A percentile compares a stretch with the other conserved stretches of the same genome.
phyloP scores from a whole-genome alignment of 1,140 invertebrate genomes.

The Hyles vespertilio region DNA sequence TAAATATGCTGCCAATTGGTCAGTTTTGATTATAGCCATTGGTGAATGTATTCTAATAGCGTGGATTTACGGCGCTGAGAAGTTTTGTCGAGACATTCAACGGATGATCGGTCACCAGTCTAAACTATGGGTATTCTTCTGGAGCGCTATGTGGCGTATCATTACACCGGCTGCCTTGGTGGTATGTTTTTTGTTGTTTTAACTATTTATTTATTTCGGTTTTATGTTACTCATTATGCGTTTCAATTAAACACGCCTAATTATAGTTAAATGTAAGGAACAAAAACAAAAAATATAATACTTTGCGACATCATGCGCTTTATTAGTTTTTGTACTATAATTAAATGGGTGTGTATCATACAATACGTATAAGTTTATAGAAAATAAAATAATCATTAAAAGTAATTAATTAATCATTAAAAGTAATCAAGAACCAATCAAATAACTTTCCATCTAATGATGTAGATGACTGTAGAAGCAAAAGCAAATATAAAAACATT shows the following conservation, averaged over 20 bases:
- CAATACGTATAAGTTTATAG: no score
- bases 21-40: constrained; percentile 88
- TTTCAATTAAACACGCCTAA: no score
- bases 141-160: constrained; percentile 88
- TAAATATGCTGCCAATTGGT: constrained; percentile 91
- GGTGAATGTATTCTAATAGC: constrained; percentile 86
- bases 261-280: no score
- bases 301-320: no score
- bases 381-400: no score
- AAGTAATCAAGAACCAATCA: no score
- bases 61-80: constrained; percentile 89
- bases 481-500: background rate
- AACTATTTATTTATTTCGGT: no score
- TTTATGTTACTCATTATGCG: no score
- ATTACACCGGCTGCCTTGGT: constrained; percentile 86
- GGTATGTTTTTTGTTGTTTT: constrained; percentile 43
- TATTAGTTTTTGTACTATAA: no score
- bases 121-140: constrained; percentile 83
- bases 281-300: no score
- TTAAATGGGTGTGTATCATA: no score
- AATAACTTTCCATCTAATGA: background rate
- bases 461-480: background rate
- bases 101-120: constrained; percentile 87
- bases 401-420: no score
- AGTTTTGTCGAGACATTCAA: constrained; percentile 87